Conservation (phyloP, 2,113 vertebrate genomes). For the Pampusana beccarii region DNA sequence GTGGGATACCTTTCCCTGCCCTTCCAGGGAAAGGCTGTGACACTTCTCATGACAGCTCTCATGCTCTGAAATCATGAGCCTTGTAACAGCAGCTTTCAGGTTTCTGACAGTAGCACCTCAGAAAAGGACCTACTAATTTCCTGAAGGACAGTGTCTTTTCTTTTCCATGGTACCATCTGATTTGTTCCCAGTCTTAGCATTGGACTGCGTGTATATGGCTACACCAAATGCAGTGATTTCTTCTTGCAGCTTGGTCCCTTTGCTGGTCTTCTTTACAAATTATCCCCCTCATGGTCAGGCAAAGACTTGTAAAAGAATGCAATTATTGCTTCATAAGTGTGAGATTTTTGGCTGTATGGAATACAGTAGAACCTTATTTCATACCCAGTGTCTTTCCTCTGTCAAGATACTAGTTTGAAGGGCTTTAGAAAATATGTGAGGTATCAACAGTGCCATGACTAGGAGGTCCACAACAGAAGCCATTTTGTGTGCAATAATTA, state of each 20-base stretch:
- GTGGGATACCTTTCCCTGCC: neutral
- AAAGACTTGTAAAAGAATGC: neutral
- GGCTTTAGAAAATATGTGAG: neutral
- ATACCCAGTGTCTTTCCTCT: neutral
- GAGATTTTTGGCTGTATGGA: neutral
- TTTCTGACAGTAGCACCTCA: neutral
- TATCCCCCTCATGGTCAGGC: neutral
- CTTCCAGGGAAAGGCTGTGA: neutral
- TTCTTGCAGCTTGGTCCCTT: neutral
- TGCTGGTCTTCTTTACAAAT: neutral
- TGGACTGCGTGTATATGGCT: neutral
- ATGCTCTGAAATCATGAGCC: neutral
- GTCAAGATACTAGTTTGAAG: neutral
- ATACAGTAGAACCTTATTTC: neutral
- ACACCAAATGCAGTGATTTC: neutral
- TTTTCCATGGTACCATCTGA: neutral
- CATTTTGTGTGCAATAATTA: slow-evolving; percentile 16
- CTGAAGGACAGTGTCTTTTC: neutral
- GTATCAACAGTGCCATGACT: neutral
- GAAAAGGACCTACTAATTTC: neutral
- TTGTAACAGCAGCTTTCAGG: neutral
- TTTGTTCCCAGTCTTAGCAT: neutral
- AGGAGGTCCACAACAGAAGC: neutral
- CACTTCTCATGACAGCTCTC: neutral
- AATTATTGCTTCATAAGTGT: neutral